phyloP scores from a whole-genome alignment of 2,888 invertebrate genomes.

The Tillus elongatus region DNA sequence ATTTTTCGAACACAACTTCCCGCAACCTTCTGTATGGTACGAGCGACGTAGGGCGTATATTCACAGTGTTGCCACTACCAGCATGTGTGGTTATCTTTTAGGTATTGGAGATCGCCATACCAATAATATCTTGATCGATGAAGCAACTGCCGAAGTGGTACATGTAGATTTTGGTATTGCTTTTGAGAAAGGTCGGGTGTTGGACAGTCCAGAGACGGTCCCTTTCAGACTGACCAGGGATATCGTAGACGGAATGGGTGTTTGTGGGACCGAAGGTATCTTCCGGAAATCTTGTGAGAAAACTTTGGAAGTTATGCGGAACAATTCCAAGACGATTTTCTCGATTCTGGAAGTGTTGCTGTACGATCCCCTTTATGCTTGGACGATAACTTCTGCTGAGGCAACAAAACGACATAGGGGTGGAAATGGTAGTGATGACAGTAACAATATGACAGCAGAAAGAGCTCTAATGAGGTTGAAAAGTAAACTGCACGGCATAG shows the following conservation, averaged over 20 bases:
- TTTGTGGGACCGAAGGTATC: slow-evolving; percentile 80
- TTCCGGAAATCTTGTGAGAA: slow-evolving; percentile 79
- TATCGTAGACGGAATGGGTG: slow-evolving; percentile 83
- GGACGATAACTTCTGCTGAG: slow-evolving; percentile 60
- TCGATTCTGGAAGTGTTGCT: slow-evolving; percentile 82
- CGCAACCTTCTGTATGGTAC: slow-evolving; percentile 72
- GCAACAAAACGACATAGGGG: slow-evolving; percentile 45
- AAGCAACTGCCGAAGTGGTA: slow-evolving; percentile 77
- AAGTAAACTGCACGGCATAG: slow-evolving; percentile 77
- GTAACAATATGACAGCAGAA: slow-evolving; percentile 59
- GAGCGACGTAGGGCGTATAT: slow-evolving; percentile 75
- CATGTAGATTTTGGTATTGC: slow-evolving; percentile 94
- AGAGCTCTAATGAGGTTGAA: slow-evolving; percentile 70
- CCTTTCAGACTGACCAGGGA: slow-evolving; percentile 90
- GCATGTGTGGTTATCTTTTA: slow-evolving; percentile 84
- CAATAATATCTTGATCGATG: slow-evolving; percentile 82
- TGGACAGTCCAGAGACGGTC: slow-evolving; percentile 84
- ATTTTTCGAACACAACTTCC: slow-evolving; percentile 80
- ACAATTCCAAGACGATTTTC: slow-evolving; percentile 66
- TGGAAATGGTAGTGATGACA: slow-evolving; percentile 14
- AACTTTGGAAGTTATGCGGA: slow-evolving; percentile 70
- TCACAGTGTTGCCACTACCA: slow-evolving; percentile 72
- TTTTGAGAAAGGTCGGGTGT: slow-evolving; percentile 81
- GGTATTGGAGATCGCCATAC: slow-evolving; percentile 90
- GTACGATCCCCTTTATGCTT: slow-evolving; percentile 84